These are phyloP conservation scores for Sebastiscus albofasciatus DNA, from an alignment of 2,797 vertebrate genomes.

Conservation along the genomic window DNA sequence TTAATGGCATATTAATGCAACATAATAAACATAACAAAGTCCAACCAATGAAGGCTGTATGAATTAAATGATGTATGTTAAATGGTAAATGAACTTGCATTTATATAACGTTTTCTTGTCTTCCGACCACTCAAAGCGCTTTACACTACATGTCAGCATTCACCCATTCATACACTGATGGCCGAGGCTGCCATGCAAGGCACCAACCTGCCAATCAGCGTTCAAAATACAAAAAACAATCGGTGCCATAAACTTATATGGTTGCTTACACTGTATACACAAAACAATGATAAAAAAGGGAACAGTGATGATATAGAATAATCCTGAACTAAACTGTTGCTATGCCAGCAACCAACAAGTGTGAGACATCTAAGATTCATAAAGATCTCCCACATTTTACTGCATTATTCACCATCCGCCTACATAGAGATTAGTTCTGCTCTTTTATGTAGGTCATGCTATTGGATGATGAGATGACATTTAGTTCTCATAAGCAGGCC, in stretches of 20 bases:
- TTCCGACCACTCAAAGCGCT: no score
- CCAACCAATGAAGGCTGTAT: no score
- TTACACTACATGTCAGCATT: no score
- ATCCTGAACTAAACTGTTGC: constrained; percentile 42
- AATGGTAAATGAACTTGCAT: no score
- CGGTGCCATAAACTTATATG: neutral
- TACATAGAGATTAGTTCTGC: constrained; percentile 80
- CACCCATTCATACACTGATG: no score
- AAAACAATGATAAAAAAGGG: neutral
- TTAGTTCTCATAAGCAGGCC: constrained; percentile 67
- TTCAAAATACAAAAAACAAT: no score
- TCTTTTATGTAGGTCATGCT: constrained; percentile 84
- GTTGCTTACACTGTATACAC: neutral
- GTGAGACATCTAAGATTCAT: constrained; percentile 79
- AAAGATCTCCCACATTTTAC: constrained; percentile 82
- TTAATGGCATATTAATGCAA: neutral
- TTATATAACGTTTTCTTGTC: no score
- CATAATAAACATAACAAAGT: neutral
- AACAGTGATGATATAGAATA: constrained; percentile 30
- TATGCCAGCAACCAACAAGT: constrained; percentile 67
- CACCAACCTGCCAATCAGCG: no score
- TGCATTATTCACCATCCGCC: constrained; percentile 84
- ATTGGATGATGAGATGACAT: constrained; percentile 80
- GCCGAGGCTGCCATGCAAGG: no score
- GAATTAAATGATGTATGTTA: no score